Evolutionary conservation across 1,140 invertebrate species (phyloP).

Genomic region (Drosophila ficusphila): DNA sequence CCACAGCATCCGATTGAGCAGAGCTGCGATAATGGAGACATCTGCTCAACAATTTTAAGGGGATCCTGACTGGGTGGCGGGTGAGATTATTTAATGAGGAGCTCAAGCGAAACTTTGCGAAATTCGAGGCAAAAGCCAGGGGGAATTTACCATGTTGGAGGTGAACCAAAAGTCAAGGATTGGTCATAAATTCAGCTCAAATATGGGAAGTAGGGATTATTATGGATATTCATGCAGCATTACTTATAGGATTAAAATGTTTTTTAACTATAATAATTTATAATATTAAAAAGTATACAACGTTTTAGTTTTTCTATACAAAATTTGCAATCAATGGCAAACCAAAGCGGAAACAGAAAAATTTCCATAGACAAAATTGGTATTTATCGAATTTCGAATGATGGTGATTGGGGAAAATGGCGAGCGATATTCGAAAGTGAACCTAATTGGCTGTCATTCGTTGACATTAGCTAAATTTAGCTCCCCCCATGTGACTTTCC

Average conservation of each 20-base stretch:
- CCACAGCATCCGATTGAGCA: conserved; percentile 44
- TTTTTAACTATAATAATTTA: background rate
- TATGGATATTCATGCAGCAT: too few species aligned
- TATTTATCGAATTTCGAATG: conserved; percentile 20
- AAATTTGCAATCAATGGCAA: background rate
- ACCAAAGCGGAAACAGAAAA: background rate
- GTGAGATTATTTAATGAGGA: conserved; percentile 36
- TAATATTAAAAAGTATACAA: too few species aligned
- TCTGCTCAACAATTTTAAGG: conserved; percentile 33
- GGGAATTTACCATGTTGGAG: background rate
- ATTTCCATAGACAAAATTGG: conserved; percentile 8
- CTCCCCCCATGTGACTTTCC: conserved; percentile 12
- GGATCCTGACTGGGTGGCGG: background rate
- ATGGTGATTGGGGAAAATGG: conserved; percentile 4
- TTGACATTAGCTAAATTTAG: conserved; percentile 15
- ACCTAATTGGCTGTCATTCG: conserved; percentile 45
- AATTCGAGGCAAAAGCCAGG: background rate
- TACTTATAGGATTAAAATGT: background rate
- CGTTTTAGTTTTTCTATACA: too few species aligned
- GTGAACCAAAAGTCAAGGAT: too few species aligned
- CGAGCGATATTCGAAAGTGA: background rate
- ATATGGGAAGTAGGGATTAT: too few species aligned
- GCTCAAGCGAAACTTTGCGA: conserved; percentile 5
- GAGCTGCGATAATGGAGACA: conserved; percentile 36
- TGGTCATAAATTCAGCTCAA: too few species aligned